Percentiles rank a stretch among this genome's conserved stretches.
These are phyloP conservation scores for Anser cygnoides DNA, from an alignment of 2,113 vertebrate species.

Conservation along the genomic window DNA sequence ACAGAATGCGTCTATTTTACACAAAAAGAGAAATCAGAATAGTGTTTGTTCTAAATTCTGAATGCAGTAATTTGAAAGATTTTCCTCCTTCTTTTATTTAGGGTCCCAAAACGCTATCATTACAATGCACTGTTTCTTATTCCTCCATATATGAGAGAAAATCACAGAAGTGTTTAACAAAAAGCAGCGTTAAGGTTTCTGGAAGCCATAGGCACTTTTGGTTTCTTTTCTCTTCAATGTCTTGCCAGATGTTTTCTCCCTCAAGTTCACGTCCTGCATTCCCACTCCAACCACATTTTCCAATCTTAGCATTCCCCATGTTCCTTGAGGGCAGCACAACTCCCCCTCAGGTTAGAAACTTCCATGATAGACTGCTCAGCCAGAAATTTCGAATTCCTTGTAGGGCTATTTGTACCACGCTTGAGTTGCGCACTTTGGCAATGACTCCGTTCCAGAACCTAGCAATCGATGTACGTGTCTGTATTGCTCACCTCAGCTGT, in stretches of 20 bases:
- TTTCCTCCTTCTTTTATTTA: background rate
- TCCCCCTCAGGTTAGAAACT: background rate
- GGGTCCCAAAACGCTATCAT: background rate
- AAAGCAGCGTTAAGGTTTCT: too few species aligned
- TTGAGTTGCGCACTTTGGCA: accelerated
- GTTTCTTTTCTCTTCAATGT: background rate
- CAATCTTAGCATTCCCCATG: background rate
- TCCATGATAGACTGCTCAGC: background rate
- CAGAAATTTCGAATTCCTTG: background rate
- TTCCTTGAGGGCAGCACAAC: background rate
- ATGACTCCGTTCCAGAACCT: background rate
- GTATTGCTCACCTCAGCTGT: background rate
- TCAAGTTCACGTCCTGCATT: background rate
- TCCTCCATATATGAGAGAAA: background rate
- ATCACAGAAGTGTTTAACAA: too few species aligned
- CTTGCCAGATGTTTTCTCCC: background rate
- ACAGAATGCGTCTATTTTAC: background rate
- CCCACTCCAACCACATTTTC: background rate
- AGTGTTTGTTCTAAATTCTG: background rate
- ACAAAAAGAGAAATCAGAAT: background rate
- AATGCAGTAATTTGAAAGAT: background rate
- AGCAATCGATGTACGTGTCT: background rate
- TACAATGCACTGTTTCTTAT: background rate
- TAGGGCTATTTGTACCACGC: background rate
- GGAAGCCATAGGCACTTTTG: background rate